These are phyloP conservation scores for Corythornis vintsioides DNA, from an alignment of 2,113 vertebrate species.

Conservation along the genomic window DNA sequence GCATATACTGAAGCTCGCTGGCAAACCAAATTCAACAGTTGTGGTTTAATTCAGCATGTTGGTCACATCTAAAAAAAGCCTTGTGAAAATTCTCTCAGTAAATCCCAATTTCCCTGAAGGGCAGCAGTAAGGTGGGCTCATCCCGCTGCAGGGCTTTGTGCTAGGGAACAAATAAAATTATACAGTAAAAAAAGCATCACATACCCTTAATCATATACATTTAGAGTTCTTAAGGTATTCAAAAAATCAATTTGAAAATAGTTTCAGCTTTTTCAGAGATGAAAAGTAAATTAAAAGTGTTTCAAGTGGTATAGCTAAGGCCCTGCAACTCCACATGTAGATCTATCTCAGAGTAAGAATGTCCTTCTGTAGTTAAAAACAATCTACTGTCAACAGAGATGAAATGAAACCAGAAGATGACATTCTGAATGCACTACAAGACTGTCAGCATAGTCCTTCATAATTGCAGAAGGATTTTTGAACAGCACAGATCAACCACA, in stretches of 20 bases:
- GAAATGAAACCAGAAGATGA: not conserved
- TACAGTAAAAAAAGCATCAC: not conserved
- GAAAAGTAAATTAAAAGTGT: not conserved
- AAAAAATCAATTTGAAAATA: not conserved
- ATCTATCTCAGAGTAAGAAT: not conserved
- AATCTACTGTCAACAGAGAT: not conserved
- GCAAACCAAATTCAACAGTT: not conserved
- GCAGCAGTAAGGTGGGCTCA: not conserved
- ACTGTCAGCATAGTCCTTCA: not conserved
- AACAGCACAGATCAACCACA: not conserved
- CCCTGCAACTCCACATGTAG: not conserved
- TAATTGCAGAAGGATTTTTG: slow-evolving; percentile 8
- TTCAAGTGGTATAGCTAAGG: not conserved
- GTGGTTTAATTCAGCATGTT: not conserved
- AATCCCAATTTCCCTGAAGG: accelerated
- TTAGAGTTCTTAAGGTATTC: not conserved
- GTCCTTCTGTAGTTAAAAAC: not conserved
- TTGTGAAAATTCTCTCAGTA: not conserved
- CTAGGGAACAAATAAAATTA: not conserved
- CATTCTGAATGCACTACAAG: not conserved
- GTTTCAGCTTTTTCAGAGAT: not conserved
- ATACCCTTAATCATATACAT: not conserved
- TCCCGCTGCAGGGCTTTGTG: not conserved
- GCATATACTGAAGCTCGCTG: not conserved
- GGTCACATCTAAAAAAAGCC: not conserved